Evolutionary conservation across 1,140 invertebrate species (phyloP), one percentile per base, ranked within the genome.

Genomic region (Leucophenga varia): DNA sequence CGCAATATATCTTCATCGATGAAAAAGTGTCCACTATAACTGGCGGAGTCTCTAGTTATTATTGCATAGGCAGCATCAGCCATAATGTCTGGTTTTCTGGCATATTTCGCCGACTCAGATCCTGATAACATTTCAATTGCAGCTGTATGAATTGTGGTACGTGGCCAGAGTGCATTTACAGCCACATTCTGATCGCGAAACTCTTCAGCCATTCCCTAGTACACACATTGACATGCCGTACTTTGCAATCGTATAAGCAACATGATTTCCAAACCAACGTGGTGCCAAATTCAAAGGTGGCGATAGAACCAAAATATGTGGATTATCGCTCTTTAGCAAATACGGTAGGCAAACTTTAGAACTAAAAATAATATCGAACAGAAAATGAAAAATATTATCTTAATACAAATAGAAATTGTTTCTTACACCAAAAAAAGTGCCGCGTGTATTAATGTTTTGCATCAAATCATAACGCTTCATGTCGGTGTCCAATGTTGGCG

Each of bases 191-290:
- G 80, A 3, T 79, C 75, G 69, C 83, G 86, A 50, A 96, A 90
- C 78, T 98, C 95, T 57, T 91, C 90, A 38, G 91, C 79, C 92
- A 97, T 95, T 28, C 95, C 95, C n/a, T n/a, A 98, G 78, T 3
- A 90, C 92, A 79, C 93, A 97, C 91, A 98, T 92, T 0, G 92
- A 95, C 96, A 98, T 98, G 16, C 95, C 95, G 72, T 94, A 97
- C 67, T 98, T 98, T 1, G 95, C 89, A 83, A 97, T 96, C 1
- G 95, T 97, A 74, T 97, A 98, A 0, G 93, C 93, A 49, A 95
- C 86, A 78, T 97, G 90, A 69, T 88, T 82, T 55, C 84, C 81
- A 71, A 98, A 98, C 94, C 95, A 98, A 57, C 82, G 76, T 1
- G 90, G 84, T 49, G 87, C 84, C 85, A 98, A 83, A 61, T 88